phyloP scores from a whole-genome alignment of 1,140 invertebrate genomes.

The Bicyclus anynana region DNA sequence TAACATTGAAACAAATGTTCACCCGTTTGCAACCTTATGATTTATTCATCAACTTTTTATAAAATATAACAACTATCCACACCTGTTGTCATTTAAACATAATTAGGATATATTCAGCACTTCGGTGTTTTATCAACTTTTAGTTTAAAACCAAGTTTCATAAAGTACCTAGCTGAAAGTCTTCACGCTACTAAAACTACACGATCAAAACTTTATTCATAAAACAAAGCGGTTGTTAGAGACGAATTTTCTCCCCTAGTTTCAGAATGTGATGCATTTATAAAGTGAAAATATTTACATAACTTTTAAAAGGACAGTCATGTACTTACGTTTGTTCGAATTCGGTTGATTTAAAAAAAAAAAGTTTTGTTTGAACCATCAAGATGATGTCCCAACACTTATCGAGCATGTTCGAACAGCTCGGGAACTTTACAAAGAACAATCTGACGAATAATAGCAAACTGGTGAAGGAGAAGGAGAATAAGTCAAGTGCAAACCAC shows the following conservation, averaged over 20 bases:
- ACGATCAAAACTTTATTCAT: not conserved
- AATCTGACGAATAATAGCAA: slow-evolving; percentile 69
- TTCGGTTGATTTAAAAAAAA: slow-evolving; percentile 32
- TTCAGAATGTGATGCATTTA: not conserved
- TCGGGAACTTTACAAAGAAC: slow-evolving; percentile 76
- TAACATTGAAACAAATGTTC: too few relatives aligned
- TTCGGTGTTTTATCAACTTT: too few relatives aligned
- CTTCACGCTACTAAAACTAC: too few relatives aligned
- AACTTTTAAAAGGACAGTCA: slow-evolving; percentile 24
- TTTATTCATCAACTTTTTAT: too few relatives aligned
- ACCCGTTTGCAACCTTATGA: too few relatives aligned
- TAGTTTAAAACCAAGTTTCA: too few relatives aligned
- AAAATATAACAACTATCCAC: too few relatives aligned
- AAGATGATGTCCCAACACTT: slow-evolving; percentile 76
- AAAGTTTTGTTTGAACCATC: slow-evolving; percentile 7
- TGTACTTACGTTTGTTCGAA: slow-evolving; percentile 35
- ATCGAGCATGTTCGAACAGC: slow-evolving; percentile 73
- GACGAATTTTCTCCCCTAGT: not conserved
- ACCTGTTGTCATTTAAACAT: too few relatives aligned
- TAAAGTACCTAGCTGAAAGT: too few relatives aligned
- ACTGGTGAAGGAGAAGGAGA: slow-evolving; percentile 59
- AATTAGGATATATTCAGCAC: too few relatives aligned
- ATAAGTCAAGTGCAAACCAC: slow-evolving; percentile 50
- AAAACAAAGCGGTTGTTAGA: not conserved
- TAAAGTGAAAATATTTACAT: slow-evolving; percentile 2